Percentiles rank a stretch among this genome's conserved stretches.
Conservation (phyloP, 2,888 invertebrate genomes). For the Acrocyrtus sp. region DNA sequence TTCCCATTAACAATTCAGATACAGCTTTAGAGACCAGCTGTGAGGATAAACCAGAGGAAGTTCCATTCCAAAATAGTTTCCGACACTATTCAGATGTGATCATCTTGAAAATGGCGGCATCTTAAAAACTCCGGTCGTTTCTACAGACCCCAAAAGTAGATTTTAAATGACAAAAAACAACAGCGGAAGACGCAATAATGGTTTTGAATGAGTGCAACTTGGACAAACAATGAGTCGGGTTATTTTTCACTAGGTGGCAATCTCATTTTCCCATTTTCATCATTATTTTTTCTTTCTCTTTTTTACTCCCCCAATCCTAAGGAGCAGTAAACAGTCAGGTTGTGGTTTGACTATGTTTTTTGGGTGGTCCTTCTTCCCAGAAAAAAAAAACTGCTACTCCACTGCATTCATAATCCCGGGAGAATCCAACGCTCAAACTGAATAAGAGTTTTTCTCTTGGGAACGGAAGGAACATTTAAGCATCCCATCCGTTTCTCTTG, state of each 20-base stretch:
- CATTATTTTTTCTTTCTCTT: not conserved
- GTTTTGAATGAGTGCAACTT: not conserved
- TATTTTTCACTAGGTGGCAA: not conserved
- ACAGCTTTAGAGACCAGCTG: not conserved
- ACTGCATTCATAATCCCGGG: too few species aligned
- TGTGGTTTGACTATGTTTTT: too few species aligned
- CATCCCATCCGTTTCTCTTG: too few species aligned
- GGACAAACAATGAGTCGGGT: not conserved
- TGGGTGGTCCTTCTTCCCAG: too few species aligned
- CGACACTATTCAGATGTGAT: too few species aligned
- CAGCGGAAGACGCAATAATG: not conserved
- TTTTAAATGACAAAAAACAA: not conserved
- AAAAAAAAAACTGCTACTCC: too few species aligned
- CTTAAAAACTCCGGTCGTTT: not conserved
- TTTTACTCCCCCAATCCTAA: too few species aligned
- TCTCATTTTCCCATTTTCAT: not conserved
- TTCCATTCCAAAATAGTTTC: too few species aligned
- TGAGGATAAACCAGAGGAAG: too few species aligned
- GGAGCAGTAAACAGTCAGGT: too few species aligned
- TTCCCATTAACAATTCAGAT: not conserved
- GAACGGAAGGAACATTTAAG: constrained; percentile 7
- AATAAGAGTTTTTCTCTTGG: too few species aligned
- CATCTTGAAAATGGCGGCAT: not conserved
- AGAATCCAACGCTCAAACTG: too few species aligned
- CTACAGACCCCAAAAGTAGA: not conserved